A percentile compares a stretch with the other conserved stretches of the same genome.
Conservation (phyloP, 2,797 vertebrate genomes). For the Muscicapa comitata region DNA sequence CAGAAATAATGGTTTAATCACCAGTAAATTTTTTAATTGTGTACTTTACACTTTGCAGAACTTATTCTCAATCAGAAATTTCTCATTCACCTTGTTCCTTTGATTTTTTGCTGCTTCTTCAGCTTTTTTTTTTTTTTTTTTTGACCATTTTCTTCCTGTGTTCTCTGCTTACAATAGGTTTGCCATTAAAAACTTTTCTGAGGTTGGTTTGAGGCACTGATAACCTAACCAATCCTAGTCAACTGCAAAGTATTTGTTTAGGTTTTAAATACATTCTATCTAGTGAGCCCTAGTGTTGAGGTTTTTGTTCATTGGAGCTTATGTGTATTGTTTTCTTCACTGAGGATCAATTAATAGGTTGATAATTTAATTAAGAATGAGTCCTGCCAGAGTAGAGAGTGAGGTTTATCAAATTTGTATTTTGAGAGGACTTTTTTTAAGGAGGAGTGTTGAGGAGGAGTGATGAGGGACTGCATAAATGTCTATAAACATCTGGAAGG, state of each 20-base stretch:
- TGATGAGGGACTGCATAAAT: neutral
- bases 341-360: neutral
- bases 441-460: neutral
- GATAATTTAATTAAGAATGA: neutral
- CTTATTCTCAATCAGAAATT: neutral
- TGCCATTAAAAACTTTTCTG: neutral
- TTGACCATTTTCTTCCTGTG: neutral
- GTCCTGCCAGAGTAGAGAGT: neutral
- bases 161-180: neutral
- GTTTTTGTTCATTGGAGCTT: neutral
- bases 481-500: neutral
- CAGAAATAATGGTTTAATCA: neutral
- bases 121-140: neutral
- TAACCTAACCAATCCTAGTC: neutral
- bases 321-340: neutral
- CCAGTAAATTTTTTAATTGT: neutral
- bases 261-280: neutral
- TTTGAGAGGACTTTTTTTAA: neutral
- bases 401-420: neutral
- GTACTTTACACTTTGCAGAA: neutral
- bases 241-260: neutral
- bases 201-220: neutral
- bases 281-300: neutral
- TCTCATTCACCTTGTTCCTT: conserved; percentile 36
- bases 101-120: conserved; percentile 49